A percentile compares a stretch with the other conserved stretches of the same genome.
Conservation (phyloP, 2,888 invertebrate genomes). For the Cactoblastis cactorum region DNA sequence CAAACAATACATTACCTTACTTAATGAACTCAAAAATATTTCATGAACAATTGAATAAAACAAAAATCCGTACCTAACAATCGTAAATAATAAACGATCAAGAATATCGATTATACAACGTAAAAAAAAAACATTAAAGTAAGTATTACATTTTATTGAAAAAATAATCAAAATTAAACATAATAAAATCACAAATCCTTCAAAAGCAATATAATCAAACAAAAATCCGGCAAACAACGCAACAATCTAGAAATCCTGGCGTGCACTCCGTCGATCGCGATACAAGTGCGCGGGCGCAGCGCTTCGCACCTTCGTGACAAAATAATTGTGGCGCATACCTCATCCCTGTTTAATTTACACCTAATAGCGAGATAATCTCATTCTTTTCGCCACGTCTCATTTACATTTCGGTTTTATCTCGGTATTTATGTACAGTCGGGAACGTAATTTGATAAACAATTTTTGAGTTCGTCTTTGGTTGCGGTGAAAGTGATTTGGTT, state of each 20-base stretch:
- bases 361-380: slow-evolving; percentile 75
- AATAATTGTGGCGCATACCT: slow-evolving; percentile 74
- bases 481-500: too few species aligned
- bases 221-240: slow-evolving; percentile 4
- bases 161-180: too few species aligned
- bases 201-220: not conserved
- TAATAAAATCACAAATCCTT: too few species aligned
- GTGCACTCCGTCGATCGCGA: slow-evolving; percentile 21
- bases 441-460: slow-evolving; percentile 21
- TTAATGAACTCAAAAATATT: too few species aligned
- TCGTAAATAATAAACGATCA: too few species aligned
- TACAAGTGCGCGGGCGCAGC: slow-evolving; percentile 37
- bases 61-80: too few species aligned
- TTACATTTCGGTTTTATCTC: slow-evolving; percentile 69
- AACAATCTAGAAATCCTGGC: slow-evolving; percentile 6
- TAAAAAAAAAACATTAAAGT: not conserved
- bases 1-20: too few species aligned
- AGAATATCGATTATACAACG: too few species aligned
- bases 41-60: too few species aligned
- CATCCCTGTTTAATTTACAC: slow-evolving; percentile 74
- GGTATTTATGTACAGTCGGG: slow-evolving; percentile 14
- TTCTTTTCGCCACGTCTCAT: slow-evolving; percentile 72
- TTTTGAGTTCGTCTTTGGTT: not conserved
- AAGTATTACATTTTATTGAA: too few species aligned
- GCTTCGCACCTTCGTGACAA: slow-evolving; percentile 62